phyloP scores from a whole-genome alignment of 2,797 vertebrate genomes.

The Liasis olivaceus region DNA sequence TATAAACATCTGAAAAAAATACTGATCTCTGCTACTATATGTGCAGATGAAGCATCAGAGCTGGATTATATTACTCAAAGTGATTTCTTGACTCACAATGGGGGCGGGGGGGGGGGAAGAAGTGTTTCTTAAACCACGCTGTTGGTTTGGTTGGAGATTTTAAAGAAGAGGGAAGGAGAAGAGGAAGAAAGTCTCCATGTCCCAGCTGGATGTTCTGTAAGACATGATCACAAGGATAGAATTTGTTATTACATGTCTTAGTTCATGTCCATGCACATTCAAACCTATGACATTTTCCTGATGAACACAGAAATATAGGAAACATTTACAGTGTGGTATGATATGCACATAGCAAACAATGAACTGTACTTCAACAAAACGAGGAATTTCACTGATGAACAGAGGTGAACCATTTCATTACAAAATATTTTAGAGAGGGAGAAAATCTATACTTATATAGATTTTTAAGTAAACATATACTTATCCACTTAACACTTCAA shows the following conservation, averaged over 20 bases:
- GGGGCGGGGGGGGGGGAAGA: not conserved
- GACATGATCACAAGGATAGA: not conserved
- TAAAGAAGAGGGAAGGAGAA: not conserved
- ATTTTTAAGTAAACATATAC: not conserved
- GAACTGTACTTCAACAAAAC: not conserved
- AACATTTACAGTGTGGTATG: not conserved
- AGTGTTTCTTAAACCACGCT: no score
- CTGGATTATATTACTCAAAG: not conserved
- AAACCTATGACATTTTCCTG: not conserved
- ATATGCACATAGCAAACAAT: not conserved
- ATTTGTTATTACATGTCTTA: not conserved
- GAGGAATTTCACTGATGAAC: not conserved
- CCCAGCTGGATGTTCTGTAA: not conserved
- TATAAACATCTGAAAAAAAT: not conserved
- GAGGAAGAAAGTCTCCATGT: not conserved
- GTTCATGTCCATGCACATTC: not conserved
- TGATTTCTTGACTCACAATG: not conserved
- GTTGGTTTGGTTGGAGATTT: not conserved
- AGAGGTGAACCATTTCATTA: not conserved
- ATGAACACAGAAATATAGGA: not conserved
- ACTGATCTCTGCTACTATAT: not conserved
- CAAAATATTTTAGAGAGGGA: not conserved
- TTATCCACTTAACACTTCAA: not conserved
- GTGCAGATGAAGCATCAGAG: not conserved
- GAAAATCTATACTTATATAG: not conserved